Evolutionary conservation across 2,797 vertebrate genomes (phyloP).

Genomic region (Amblyraja radiata): DNA sequence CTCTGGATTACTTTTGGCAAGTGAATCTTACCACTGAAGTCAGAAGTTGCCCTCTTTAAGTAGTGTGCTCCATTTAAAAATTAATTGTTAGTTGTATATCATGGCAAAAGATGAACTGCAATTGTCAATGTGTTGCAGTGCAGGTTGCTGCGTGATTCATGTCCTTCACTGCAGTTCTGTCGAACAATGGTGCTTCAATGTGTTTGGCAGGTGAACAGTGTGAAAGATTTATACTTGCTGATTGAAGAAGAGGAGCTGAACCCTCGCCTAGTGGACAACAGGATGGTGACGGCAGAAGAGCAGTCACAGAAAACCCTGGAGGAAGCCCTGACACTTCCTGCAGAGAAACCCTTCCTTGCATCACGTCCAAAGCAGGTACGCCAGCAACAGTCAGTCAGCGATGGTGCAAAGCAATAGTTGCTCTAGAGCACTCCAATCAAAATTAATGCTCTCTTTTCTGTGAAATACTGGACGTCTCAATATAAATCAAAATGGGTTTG

Average conservation of each 20-base stretch:
- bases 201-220: slow-evolving; percentile 74
- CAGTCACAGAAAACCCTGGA: slow-evolving; percentile 59
- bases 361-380: slow-evolving; percentile 9
- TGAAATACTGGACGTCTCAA: background rate
- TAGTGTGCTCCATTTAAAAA: background rate
- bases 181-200: background rate
- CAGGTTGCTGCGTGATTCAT: background rate
- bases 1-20: background rate
- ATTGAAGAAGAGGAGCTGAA: slow-evolving; percentile 81
- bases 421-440: background rate
- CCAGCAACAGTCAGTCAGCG: background rate
- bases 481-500: background rate
- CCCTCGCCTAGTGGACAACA: slow-evolving; percentile 72
- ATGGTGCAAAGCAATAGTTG: background rate
- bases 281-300: slow-evolving; percentile 61
- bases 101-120: background rate
- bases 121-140: background rate
- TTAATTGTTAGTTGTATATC: background rate
- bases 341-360: background rate
- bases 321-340: slow-evolving; percentile 17
- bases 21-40: background rate
- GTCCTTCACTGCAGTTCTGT: background rate
- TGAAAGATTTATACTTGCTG: slow-evolving; percentile 87
- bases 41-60: background rate
- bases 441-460: background rate